Evolutionary conservation across 2,113 vertebrate species (phyloP).

Genomic region (Bubo scandiacus): DNA sequence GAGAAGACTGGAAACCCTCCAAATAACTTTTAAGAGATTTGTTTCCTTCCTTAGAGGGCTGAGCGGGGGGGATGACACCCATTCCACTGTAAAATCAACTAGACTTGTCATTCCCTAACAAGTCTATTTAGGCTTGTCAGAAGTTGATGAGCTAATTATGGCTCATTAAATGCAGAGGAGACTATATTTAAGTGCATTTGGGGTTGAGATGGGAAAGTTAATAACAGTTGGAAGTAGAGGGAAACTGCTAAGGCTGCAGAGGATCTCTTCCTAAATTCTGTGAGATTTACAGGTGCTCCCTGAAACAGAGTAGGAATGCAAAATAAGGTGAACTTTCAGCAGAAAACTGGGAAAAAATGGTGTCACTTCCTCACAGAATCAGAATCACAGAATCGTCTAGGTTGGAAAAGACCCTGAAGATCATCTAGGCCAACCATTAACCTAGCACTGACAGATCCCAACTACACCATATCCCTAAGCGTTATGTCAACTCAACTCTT

Average conservation of each 20-base stretch:
- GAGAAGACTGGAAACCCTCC: neutral
- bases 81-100: neutral
- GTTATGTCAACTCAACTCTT: no score
- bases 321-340: neutral
- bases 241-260: neutral
- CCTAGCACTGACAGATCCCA: no score
- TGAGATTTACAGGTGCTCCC: neutral
- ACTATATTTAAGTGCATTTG: constrained; percentile 34
- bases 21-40: neutral
- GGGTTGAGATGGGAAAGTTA: neutral
- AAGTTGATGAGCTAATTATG: constrained; percentile 27
- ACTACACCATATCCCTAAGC: no score
- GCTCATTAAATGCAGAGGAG: neutral
- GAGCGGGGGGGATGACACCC: neutral
- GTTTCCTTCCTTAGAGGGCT: neutral
- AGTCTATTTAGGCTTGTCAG: constrained; percentile 32
- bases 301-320: neutral
- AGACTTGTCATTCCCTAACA: constrained; percentile 17
- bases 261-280: neutral
- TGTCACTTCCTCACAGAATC: neutral
- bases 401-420: no score
- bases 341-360: neutral
- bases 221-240: neutral
- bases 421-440: no score
- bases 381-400: no score